A percentile compares a stretch with the other conserved stretches of the same genome.
phyloP scores from a whole-genome alignment of 2,797 vertebrate species.

The Coendou prehensilis region DNA sequence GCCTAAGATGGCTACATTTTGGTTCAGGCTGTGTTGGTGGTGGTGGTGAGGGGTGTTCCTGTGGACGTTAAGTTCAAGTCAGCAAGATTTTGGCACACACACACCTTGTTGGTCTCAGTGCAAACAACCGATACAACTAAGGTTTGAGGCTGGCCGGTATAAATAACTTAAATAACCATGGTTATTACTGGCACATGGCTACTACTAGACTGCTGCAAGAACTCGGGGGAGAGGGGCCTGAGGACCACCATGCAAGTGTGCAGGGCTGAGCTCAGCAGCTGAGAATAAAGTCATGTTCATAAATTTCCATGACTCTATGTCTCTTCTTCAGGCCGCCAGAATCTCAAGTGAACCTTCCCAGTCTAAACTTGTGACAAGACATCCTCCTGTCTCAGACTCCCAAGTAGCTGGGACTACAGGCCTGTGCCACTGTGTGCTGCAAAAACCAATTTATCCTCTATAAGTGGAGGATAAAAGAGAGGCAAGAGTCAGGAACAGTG shows the following conservation, averaged over 20 bases:
- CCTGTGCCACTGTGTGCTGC: not conserved
- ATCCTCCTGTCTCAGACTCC: not conserved
- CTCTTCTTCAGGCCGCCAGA: not conserved
- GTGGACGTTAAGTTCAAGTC: not conserved
- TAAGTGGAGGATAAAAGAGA: not conserved
- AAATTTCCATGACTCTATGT: not conserved
- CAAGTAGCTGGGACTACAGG: not conserved
- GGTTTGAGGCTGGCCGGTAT: not conserved
- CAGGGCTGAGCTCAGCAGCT: not conserved
- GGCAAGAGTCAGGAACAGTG: not conserved
- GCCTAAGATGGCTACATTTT: not conserved
- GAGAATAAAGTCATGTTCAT: not conserved
- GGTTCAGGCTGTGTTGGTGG: not conserved
- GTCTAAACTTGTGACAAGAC: not conserved
- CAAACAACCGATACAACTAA: not conserved
- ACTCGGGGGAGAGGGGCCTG: not conserved
- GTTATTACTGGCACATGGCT: not conserved
- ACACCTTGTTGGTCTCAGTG: not conserved
- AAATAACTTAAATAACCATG: not conserved
- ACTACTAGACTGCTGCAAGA: not conserved
- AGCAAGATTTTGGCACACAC: not conserved
- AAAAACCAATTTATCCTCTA: not conserved
- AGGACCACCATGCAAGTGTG: not conserved
- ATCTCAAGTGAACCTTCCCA: not conserved
- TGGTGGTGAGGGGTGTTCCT: not conserved